Percentiles rank a stretch among this genome's conserved stretches.
These are phyloP conservation scores for Sebastes cheni DNA, from an alignment of 2,797 vertebrate genomes.

Conservation along the genomic window DNA sequence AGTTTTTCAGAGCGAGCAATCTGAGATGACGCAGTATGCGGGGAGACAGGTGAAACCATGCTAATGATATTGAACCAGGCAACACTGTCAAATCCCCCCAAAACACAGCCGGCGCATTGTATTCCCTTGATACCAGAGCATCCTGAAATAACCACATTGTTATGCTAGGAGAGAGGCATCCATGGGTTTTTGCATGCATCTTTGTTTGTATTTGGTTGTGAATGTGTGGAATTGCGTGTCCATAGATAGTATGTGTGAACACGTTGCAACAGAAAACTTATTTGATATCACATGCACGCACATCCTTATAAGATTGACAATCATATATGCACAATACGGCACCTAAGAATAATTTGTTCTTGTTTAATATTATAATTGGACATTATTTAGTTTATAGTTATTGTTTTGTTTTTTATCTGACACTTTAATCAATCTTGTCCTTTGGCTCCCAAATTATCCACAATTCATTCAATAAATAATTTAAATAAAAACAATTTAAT, in stretches of 20 bases:
- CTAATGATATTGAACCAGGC: slow-evolving; percentile 72
- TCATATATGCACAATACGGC: not conserved
- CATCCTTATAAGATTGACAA: not conserved
- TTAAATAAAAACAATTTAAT: no score
- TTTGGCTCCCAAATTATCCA: no score
- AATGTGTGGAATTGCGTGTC: not conserved
- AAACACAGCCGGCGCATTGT: slow-evolving; percentile 40
- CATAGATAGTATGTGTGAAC: not conserved
- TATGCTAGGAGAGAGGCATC: slow-evolving; percentile 12
- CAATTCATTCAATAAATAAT: no score
- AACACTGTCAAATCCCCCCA: slow-evolving; percentile 64
- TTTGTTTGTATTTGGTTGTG: slow-evolving; percentile 18
- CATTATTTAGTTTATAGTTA: not conserved
- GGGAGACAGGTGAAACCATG: slow-evolving; percentile 62
- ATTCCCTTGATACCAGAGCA: slow-evolving; percentile 39
- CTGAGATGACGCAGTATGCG: slow-evolving; percentile 43
- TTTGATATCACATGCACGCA: not conserved
- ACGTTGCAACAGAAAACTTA: not conserved
- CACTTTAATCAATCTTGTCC: not conserved
- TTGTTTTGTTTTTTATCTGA: not conserved
- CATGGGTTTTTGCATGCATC: not conserved
- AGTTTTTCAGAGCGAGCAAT: slow-evolving; percentile 38
- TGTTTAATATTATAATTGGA: not conserved
- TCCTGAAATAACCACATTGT: slow-evolving; percentile 47
- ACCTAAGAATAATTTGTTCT: rapidly evolving